Evolutionary conservation across 1,140 invertebrate species (phyloP), one percentile per base, ranked within the genome.

Genomic region (Diorhabda carinulata): DNA sequence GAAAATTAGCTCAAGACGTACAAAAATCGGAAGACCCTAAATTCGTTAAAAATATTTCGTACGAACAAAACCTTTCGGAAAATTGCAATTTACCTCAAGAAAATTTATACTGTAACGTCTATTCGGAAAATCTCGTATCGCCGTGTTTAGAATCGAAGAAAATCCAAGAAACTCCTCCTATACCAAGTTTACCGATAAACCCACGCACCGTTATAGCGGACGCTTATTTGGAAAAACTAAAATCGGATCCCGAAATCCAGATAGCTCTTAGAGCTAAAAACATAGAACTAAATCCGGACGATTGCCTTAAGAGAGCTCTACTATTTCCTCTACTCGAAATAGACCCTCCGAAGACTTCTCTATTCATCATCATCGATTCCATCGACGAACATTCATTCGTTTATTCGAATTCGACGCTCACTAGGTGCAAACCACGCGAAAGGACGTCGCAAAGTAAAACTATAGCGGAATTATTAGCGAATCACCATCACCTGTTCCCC

Each of bases 401-500:
- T 41, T 80, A 80, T 67, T 78, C 78, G 4, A 81, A 78, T 74
- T 82, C 81, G 4, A 82, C 82, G 0, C 68, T 82, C 43, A 82
- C 81, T 1, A 73, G 80, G 44, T 81, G 79, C 5, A 81, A 80
- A 71, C 78, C 81, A 25, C 83, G 78, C 52, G 84, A 80, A 69
- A 84, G 80, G 73, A 85, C 80, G 71, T 88, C 79, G 78, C 86
- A 80, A 79, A 87, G 76, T 60, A 84, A 87, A 66, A 94, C 91
- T 8, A 94, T 97, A 9, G 92, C 92, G 1, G 92, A 95, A 74
- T 83, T 98, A 5, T 81, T 98, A 40, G 91, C 94, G 0, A 92
- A 92, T 72, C 93, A 96, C 80, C 94, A 96, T 78, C 92, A 96
- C 74, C 82, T 96, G n/a, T 90, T 98, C 75, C 96, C 96, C 2